A percentile compares a stretch with the other conserved stretches of the same genome.
Evolutionary conservation across 2,797 vertebrate species (phyloP).

Genomic region (Sitta carolinensis): DNA sequence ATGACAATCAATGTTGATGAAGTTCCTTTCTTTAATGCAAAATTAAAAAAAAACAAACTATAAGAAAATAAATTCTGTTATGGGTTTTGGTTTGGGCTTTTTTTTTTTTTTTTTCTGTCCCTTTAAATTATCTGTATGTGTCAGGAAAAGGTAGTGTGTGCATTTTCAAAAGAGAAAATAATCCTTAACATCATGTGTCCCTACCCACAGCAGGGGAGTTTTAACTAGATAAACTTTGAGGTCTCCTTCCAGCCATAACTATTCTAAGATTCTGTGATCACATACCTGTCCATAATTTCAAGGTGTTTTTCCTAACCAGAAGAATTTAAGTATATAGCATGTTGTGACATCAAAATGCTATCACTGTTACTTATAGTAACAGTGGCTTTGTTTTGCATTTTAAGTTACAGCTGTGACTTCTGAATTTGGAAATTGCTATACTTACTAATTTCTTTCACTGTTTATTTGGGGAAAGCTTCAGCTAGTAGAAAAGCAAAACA

Average conservation of each 20-base stretch:
- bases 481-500: neutral
- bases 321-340: neutral
- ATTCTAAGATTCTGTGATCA: neutral
- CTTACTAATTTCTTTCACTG: neutral
- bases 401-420: slow-evolving; percentile 18
- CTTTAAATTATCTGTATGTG: neutral
- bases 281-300: neutral
- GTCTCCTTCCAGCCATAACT: neutral
- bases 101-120: neutral
- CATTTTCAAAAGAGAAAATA: neutral
- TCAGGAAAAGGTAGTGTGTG: neutral
- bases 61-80: slow-evolving; percentile 60
- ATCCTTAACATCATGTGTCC: neutral
- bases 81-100: neutral
- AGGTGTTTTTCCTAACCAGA: neutral
- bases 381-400: neutral
- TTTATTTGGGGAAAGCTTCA: neutral
- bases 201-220: neutral
- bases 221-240: neutral
- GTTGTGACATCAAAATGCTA: neutral
- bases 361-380: neutral
- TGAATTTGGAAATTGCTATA: neutral
- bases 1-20: slow-evolving; percentile 89
- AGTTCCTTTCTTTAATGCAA: slow-evolving; percentile 83
- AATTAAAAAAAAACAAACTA: slow-evolving; percentile 71